Evolutionary conservation across 2,888 invertebrate genomes (phyloP), one percentile per base, ranked within the genome.

Genomic region (Erebia epiphron): DNA sequence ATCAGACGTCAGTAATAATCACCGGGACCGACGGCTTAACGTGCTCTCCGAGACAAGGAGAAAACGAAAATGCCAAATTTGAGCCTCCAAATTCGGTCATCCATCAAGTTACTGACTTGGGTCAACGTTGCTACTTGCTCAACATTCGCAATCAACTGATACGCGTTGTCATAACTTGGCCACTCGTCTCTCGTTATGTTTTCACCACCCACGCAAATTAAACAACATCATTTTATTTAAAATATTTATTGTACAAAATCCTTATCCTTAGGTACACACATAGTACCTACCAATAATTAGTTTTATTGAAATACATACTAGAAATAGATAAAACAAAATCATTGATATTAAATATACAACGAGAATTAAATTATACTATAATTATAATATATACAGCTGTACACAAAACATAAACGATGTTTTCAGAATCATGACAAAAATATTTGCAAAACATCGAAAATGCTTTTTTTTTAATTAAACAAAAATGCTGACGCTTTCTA

Each of bases 201-300:
- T n/a, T n/a, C n/a, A n/a, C n/a, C n/a, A n/a, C n/a, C n/a, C n/a
- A n/a, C n/a, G n/a, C 21, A 21, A 21, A 21, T 21, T 21, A 26
- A 58, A 57, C 35, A 65, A 56, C 16, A 43, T 21, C 3, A 13
- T 64, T 46, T 62, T 66, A 62, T 68, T 74, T 58, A 68, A 74
- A 72, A 74, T 72, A 72, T 78, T 77, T 77, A 78, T 75, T 76
- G 71, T 78, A 77, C 75, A 78, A 78, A 75, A 76, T 72, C 75
- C 75, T 73, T 72, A 72, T 68, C 60, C 46, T 54, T 66, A 66
- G 52, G 69, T 73, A 71, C 61, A 73, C 43, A 67, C 68, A 74
- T 26, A 26, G 26, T 21, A 16, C 13, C 13, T 56, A 56, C 16
- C 14, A 10, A 54, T 54, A 18, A 54, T 56, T 56, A 35, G 68